Evolutionary conservation across 2,888 invertebrate species (phyloP).

Genomic region (Drosophila affinis): DNA sequence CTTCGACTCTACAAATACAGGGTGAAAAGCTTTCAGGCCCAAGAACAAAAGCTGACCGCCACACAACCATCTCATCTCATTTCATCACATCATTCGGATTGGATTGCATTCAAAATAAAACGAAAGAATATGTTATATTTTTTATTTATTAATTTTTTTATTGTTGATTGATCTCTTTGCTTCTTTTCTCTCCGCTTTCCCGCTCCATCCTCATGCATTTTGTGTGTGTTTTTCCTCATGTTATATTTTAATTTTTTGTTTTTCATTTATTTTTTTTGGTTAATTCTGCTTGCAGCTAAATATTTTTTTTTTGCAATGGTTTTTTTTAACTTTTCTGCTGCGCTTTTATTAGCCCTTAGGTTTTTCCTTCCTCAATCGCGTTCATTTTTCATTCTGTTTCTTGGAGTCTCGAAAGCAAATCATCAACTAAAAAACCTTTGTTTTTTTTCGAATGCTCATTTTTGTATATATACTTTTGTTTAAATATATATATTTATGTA

Average conservation of each 20-base stretch:
- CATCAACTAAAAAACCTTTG: constrained; percentile 57
- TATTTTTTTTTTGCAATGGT: constrained; percentile 44
- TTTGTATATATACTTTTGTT: constrained; percentile 44
- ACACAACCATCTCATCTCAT: not conserved
- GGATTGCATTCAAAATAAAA: not conserved
- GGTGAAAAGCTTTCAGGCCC: not conserved
- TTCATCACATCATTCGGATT: not conserved
- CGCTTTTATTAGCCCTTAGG: constrained; percentile 12
- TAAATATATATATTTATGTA: constrained; percentile 35
- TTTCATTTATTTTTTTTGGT: constrained; percentile 53
- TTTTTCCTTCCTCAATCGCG: constrained; percentile 9
- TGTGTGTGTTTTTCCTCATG: constrained; percentile 28
- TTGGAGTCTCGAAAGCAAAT: constrained; percentile 52
- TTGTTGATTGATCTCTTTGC: constrained; percentile 64
- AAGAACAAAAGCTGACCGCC: not conserved
- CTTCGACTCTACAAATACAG: not conserved
- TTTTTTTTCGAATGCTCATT: constrained; percentile 36
- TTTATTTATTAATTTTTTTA: constrained; percentile 64
- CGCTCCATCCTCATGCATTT: constrained; percentile 43
- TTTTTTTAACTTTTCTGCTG: constrained; percentile 27
- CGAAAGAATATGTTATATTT: constrained; percentile 28
- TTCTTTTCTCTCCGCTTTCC: constrained; percentile 45
- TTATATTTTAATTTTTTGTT: constrained; percentile 42
- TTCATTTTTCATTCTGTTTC: constrained; percentile 38
- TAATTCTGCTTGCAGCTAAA: constrained; percentile 74